Evolutionary conservation across 2,888 invertebrate genomes (phyloP), one percentile per base, ranked within the genome.

Genomic region (Nipponacmea schrenckii): DNA sequence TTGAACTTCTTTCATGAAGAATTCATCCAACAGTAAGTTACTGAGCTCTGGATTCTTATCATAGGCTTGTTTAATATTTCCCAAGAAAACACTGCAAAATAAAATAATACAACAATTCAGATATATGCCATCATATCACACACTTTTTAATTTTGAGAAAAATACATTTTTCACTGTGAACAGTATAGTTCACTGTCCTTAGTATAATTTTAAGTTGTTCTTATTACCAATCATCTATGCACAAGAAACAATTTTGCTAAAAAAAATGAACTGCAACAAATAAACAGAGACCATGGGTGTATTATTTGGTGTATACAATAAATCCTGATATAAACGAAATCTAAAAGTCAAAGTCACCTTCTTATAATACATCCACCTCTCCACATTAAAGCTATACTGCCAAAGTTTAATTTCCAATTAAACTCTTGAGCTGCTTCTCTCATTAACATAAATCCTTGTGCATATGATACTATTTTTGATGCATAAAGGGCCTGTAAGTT

Each of bases 331-430:
- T 64, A 44, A 4, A 8, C 7, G 14, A 20, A 20, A 20, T 50
- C 14, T 50, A 5, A 20, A n/a, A 50, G 50, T 27, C 4, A 39
- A 27, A 68, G 64, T 44, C 91, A 92, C 93, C 95, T 96, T 88
- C 98, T 92, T 86, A 97, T 98, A 85, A 98, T 98, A 89, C 98
- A 98, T n/a, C 98, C 98, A 20, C 98, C 98, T 76, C 98, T 93
- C 99, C 99, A 99, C 98, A 99, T 99, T 63, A 99, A 91, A 1
- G 99, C 98, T 78, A 99, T 97, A 71, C 96, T 96, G 67, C 98
- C 99, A 86, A 97, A 97, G 90, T 99, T 98, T 74, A 99, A 91
- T 77, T 95, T 94, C 99, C 99, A 99, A 8, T 93, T 92, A 86
- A 96, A 94, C 80, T 95, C 93, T 87, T 93, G 93, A 17, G 97